Base-by-base conservation (phyloP, 2,888 invertebrate species). In the Leptinotarsa haldemani region DNA sequence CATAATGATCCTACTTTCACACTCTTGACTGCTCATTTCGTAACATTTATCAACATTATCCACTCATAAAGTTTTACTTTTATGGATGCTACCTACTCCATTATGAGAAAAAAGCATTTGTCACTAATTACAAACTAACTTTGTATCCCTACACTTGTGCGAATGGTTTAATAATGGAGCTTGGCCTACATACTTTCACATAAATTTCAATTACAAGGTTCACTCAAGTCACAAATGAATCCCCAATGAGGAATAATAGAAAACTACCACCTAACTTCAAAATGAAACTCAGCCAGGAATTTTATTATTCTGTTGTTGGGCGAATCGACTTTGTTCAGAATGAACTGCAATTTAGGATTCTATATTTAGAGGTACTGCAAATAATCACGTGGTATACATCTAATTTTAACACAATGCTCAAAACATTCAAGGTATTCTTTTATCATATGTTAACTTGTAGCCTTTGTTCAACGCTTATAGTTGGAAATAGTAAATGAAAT, bases 311-410 rank as follows among this genome's bases (percentile, higher is more conserved):
- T 64, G 64, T 40, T 64, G n/a, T 46, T 64, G 12, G n/a, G 64
- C 46, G 7, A 30, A 70, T 16, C 15, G 65, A 25, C 69, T 73
- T 73, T 73, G 73, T 69, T 69, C 53, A 18, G 65, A 65, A 65
- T 46, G 56, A 69, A 69, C 63, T 73, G 65, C 69, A 73, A 58
- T 69, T 69, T 53, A 53, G 52, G 25, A 47, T 20, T 56, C 69
- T 73, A 73, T 65, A 50, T 63, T 69, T 69, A 73, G 73, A 69
- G 20, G 22, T 64, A 73, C 73, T 69, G 73, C 73, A 73, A 73
- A 73, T 58, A 73, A 73, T 65, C 73, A 73, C 73, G 69, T 73
- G 65, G 58, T 65, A 65, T 20, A 65, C 69, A 69, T 73, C 73
- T 73, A 69, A 69, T 65, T 58, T 73, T 52, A 52, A 52, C 18